phyloP scores from a whole-genome alignment of 2,888 invertebrate species.

The Leucophora obtusa region DNA sequence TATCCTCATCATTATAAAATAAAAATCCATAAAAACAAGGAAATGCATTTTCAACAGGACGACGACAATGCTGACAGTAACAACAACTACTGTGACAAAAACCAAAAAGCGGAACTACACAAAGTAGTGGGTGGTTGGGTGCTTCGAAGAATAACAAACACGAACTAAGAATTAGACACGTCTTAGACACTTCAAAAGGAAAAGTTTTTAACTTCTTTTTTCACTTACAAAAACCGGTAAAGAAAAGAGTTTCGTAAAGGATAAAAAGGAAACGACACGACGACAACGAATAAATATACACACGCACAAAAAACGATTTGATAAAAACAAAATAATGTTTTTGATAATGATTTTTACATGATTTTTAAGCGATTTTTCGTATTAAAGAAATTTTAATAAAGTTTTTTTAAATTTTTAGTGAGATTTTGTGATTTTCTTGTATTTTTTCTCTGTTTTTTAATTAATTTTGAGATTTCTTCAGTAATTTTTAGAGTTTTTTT shows the following conservation, averaged over 20 bases:
- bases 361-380: neutral
- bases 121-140: neutral
- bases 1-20: neutral
- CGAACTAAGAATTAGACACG: conserved; percentile 37
- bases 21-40: conserved; percentile 31
- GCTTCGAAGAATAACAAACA: neutral
- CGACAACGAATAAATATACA: neutral
- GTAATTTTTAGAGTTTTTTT: no score
- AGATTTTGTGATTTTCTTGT: neutral
- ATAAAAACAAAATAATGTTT: neutral
- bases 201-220: conserved; percentile 8
- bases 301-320: neutral
- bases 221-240: neutral
- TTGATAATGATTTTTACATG: neutral
- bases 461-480: no score
- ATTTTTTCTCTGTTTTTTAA: no score
- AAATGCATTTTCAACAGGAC: conserved; percentile 32
- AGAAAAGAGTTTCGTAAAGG: neutral
- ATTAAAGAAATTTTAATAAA: neutral
- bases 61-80: neutral
- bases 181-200: conserved; percentile 37
- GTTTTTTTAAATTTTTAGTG: neutral
- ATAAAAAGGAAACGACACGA: neutral
- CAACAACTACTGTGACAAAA: neutral
- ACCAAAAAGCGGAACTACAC: neutral